Base-by-base conservation (phyloP, 2,888 invertebrate genomes). In the Catocala fraxini region DNA sequence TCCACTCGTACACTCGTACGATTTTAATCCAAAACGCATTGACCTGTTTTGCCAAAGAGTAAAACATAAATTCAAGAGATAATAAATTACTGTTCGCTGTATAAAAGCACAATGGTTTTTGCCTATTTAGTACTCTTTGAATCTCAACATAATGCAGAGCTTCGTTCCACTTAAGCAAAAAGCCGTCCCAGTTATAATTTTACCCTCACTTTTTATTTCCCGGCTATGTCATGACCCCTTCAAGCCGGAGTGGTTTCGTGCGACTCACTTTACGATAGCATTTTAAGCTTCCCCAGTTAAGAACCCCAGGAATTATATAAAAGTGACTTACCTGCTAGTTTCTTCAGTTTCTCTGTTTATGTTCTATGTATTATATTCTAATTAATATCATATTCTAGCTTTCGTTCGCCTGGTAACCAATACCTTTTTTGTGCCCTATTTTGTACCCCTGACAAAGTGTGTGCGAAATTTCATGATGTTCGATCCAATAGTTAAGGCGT, bases 121-220 rank as follows among this genome's bases (percentile, higher is more conserved):
- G 51, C 65, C 57, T 70, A 67, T 70, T 70, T 66, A 67, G 58
- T 55, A 39, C 67, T 56, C 66, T 72, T 68, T 57, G 73, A 61
- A 64, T 78, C 68, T 63, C 55, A 47, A 65, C 63, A 70, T 75
- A 70, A 79, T 76, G 70, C 71, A 65, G 65, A 71, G 64, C 70
- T 71, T 76, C 72, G 53, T 75, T 69, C 71, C 70, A 75, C 76
- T 78, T 75, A 71, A 69, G 71, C 59, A 71, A 71, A 75, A 70
- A 80, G 79, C 68, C 59, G 69, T 59, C 63, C 64, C 65, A 71
- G 69, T 78, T 73, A 80, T 78, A 78, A 80, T 78, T 79, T 78
- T 63, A 56, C 68, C 51, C 66, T 74, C 60, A 73, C 69, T 77
- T 80, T 79, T 73, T 77, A 73, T 71, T 69, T 68, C 65, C 51